Conservation (phyloP, 2,113 vertebrate species). For the Phalacrocorax pelagicus region DNA sequence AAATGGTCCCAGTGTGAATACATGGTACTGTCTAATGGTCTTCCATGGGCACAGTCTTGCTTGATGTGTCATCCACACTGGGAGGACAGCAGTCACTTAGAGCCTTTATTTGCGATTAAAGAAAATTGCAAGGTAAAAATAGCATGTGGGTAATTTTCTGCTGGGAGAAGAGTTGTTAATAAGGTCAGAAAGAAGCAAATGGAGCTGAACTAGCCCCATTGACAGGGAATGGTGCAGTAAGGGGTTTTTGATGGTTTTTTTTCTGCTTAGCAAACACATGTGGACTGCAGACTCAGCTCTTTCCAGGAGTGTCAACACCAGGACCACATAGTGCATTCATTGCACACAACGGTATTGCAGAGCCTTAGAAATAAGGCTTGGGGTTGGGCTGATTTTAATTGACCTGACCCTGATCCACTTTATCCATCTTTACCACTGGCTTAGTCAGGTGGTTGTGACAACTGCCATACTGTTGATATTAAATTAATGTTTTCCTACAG, state of each 20-base stretch:
- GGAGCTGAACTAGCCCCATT: neutral
- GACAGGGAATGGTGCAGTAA: neutral
- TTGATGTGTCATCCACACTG: fast-evolving
- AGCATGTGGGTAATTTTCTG: neutral
- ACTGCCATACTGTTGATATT: neutral
- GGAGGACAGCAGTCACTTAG: neutral
- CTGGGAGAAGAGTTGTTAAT: neutral
- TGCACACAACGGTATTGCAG: neutral
- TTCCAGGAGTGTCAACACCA: neutral
- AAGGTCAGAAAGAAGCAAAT: neutral
- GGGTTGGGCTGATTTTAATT: conserved; percentile 32
- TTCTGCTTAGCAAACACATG: neutral
- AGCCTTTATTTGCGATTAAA: neutral
- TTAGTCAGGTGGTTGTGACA: neutral
- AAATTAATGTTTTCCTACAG: neutral
- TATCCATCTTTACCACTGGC: conserved; percentile 46
- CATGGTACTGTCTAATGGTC: neutral
- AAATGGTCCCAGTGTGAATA: neutral
- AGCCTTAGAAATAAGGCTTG: neutral
- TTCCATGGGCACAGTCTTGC: neutral
- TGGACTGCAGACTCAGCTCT: conserved; percentile 4
- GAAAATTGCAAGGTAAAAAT: neutral
- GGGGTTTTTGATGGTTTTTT: neutral
- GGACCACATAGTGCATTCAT: neutral
- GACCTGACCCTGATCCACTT: conserved; percentile 59